Conservation (phyloP, 2,113 vertebrate species). For the Poicephalus meyeri region DNA sequence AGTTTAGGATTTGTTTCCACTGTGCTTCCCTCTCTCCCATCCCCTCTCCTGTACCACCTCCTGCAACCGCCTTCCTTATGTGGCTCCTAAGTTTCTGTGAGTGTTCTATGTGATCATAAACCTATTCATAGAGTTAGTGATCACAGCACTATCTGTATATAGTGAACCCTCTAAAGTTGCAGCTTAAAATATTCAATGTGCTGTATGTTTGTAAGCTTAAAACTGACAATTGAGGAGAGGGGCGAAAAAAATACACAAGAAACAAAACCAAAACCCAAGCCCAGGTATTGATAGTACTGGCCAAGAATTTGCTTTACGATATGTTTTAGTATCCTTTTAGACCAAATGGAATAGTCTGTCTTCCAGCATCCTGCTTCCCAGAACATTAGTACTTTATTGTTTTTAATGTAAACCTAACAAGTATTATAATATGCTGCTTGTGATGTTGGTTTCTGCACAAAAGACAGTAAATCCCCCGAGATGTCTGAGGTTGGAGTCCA, state of each 20-base stretch:
- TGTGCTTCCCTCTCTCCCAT: neutral
- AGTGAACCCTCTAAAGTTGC: neutral
- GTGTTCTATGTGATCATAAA: neutral
- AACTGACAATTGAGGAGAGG: neutral
- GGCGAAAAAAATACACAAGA: neutral
- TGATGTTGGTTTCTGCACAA: neutral
- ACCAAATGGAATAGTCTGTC: neutral
- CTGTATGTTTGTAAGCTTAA: neutral
- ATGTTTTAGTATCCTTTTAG: neutral
- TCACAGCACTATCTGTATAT: neutral
- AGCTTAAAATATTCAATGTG: neutral
- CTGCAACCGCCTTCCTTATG: neutral
- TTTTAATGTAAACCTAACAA: neutral
- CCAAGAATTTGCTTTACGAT: neutral
- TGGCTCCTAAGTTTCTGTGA: neutral
- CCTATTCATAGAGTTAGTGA: neutral
- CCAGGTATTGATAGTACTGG: neutral
- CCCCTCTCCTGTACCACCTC: neutral
- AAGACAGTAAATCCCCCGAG: neutral
- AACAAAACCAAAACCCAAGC: neutral
- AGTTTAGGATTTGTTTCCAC: neutral
- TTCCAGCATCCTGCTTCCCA: neutral
- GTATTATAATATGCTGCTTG: neutral
- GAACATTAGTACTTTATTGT: neutral
- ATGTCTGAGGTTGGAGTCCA: neutral